Evolutionary conservation across 2,113 vertebrate species (phyloP), one percentile per base, ranked within the genome.

Genomic region (Vidua chalybeata): DNA sequence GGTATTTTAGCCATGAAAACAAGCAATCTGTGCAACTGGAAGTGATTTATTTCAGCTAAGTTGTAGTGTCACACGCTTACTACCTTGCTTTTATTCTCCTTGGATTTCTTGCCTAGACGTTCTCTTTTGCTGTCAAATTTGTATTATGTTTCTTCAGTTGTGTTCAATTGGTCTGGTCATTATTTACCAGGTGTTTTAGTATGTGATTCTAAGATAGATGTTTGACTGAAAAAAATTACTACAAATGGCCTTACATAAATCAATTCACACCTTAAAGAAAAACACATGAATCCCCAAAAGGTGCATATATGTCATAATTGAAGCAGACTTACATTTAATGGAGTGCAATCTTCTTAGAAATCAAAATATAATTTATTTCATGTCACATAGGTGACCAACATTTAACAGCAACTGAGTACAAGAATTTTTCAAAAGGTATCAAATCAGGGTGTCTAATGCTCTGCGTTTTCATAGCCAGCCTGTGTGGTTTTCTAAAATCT

Each of bases 301-400:
- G 6, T 72, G 59, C 13, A 37, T 77, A 30, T 78, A 43, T 58
- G 71, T 83, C 41, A 78, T 63, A 89, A 75, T n/a, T 78, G 59
- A 86, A 90, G 39, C 6, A 2, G 19, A 68, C 24, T 87, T 68
- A n/a, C 54, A 45, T 92, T 87, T 67, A 91, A 90, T 63, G 41
- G 45, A 94, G 19, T 45, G 21, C 75, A 75, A 82, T 95, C 64
- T 63, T 90, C 61, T 81, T 69, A 72, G 67, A 78, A 89, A 46
- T 6, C 3, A 90, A 92, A 91, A 87, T 56, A 45, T 35, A 72
- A 87, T 96, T 94, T 92, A 84, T 94, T 95, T 94, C 9, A 23
- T 84, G 80, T 92, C 91, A 75, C 63, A 71, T 37, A 71, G 22
- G 39, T 84, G 86, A 78, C 61, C 33, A 92, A 26, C 6, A 51